Percentiles rank a stretch among this genome's conserved stretches.
phyloP scores from a whole-genome alignment of 2,797 vertebrate species.

The Scolopax rusticola region DNA sequence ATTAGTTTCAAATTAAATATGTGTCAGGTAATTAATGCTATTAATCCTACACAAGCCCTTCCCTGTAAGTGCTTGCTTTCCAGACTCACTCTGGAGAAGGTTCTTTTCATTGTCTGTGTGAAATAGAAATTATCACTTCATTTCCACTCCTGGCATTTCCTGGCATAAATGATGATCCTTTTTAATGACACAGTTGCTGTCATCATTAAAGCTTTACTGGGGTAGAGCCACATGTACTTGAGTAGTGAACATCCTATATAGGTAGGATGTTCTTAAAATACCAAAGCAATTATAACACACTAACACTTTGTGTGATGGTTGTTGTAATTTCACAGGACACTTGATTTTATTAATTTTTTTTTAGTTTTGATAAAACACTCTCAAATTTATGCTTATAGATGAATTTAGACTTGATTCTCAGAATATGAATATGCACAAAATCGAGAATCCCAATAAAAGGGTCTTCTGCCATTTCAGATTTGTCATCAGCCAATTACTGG shows the following conservation, averaged over 20 bases:
- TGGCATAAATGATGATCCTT: conserved; percentile 18
- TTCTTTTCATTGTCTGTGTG: background rate
- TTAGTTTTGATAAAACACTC: background rate
- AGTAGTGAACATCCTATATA: background rate
- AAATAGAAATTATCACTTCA: background rate
- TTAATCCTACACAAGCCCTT: background rate
- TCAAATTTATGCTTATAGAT: background rate
- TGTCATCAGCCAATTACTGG: background rate
- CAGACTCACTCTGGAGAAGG: background rate
- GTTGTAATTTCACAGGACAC: conserved; percentile 18
- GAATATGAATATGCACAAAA: background rate
- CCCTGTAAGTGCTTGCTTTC: background rate
- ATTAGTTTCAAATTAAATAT: background rate
- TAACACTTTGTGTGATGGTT: background rate
- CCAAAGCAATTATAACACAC: background rate
- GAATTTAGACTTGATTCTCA: background rate
- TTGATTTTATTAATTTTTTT: background rate
- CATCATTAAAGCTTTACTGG: conserved; percentile 35
- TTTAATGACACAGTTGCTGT: background rate
- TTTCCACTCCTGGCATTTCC: conserved; percentile 9
- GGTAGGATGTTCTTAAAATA: background rate
- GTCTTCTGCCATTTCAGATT: background rate
- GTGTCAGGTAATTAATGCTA: background rate
- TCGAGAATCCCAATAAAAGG: background rate
- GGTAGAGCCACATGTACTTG: background rate